Evolutionary conservation across 1,140 invertebrate genomes (phyloP).

Genomic region (Calycopis cecrops): DNA sequence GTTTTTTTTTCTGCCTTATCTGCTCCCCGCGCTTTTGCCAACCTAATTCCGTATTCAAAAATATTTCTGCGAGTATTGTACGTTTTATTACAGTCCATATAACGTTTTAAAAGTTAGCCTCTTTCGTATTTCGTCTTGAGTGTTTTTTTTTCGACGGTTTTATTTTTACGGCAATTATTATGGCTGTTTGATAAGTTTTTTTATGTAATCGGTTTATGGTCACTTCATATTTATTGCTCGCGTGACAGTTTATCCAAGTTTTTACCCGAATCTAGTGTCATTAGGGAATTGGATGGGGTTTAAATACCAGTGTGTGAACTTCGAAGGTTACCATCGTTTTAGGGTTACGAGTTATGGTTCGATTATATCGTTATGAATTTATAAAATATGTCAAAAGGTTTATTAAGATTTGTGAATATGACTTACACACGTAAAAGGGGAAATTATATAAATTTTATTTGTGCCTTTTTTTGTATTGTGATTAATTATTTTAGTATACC

Average conservation of each 20-base stretch:
- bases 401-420: no score
- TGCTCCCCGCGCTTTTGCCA: slow-evolving; percentile 70
- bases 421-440: no score
- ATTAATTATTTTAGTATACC: no score
- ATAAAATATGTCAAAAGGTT: no score
- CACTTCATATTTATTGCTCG: slow-evolving; percentile 27
- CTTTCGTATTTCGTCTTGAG: slow-evolving; percentile 48
- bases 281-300: not conserved
- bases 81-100: slow-evolving; percentile 71
- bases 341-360: no score
- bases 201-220: slow-evolving; percentile 40
- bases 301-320: no score
- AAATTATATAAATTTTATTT: no score
- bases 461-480: no score
- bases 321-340: no score
- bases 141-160: slow-evolving; percentile 35
- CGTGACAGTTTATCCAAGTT: slow-evolving; percentile 13
- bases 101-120: slow-evolving; percentile 73
- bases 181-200: slow-evolving; percentile 57
- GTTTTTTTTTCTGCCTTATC: slow-evolving; percentile 74
- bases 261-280: slow-evolving; percentile 6
- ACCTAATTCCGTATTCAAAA: slow-evolving; percentile 75
- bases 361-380: no score
- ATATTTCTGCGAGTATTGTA: slow-evolving; percentile 74
- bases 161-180: slow-evolving; percentile 53